Conservation (phyloP, 1,140 invertebrate genomes). For the Drosophila ogumai region DNA sequence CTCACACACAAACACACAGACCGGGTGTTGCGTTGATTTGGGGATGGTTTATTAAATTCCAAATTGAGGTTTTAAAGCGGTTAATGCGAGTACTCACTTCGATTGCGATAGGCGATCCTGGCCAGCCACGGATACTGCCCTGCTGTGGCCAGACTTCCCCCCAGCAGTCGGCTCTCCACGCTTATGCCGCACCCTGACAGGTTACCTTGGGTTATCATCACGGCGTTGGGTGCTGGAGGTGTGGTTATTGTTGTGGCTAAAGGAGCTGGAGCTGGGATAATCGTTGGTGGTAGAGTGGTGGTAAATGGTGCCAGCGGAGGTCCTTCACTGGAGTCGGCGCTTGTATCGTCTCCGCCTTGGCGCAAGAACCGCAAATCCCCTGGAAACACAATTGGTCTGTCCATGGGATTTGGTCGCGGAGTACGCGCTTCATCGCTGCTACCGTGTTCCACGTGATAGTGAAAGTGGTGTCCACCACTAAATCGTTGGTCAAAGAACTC, state of each 20-base stretch:
- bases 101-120: constrained; percentile 87
- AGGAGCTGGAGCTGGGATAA: background rate
- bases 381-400: constrained; percentile 68
- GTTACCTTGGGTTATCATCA: constrained; percentile 29
- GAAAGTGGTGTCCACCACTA: constrained; percentile 43
- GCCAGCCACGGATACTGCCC: constrained; percentile 90
- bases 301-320: constrained; percentile 33
- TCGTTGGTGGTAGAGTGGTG: background rate
- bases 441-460: constrained; percentile 55
- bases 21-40: constrained; percentile 22
- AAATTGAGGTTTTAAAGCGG: constrained; percentile 19
- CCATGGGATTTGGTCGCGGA: constrained; percentile 39
- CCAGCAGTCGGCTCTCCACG: constrained; percentile 87
- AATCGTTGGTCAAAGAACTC: constrained; percentile 52
- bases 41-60: constrained; percentile 18
- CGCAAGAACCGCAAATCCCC: constrained; percentile 63
- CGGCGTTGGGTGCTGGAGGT: background rate
- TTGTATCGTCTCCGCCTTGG: constrained; percentile 18
- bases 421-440: background rate
- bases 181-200: constrained; percentile 86
- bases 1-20: background rate
- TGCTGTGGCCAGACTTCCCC: constrained; percentile 86
- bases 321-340: background rate
- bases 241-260: background rate
- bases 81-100: constrained; percentile 55